Conservation (phyloP, 2,113 vertebrate species). For the human region GRCh38 chrX:130685001-130685500, state of each 20-base stretch:
- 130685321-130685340: background rate
- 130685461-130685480: background rate
- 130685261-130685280: background rate
- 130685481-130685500: background rate
- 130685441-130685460: background rate
- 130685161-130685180: background rate
- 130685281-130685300: background rate
- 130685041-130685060: background rate
- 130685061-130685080: slow-evolving; percentile 26
- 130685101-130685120: background rate
- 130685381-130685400: slow-evolving; percentile 22
- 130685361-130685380: background rate
- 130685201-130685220: background rate
- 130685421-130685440: background rate
- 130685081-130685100: background rate
- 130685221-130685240: background rate
- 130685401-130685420: background rate
- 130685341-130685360: background rate
- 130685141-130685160: background rate
- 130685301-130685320: background rate
- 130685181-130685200: background rate
- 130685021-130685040: background rate
- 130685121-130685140: background rate
- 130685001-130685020: background rate
- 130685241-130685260: slow-evolving; percentile 5